Conservation (phyloP, 2,888 invertebrate genomes). For the Clivina fossor region DNA sequence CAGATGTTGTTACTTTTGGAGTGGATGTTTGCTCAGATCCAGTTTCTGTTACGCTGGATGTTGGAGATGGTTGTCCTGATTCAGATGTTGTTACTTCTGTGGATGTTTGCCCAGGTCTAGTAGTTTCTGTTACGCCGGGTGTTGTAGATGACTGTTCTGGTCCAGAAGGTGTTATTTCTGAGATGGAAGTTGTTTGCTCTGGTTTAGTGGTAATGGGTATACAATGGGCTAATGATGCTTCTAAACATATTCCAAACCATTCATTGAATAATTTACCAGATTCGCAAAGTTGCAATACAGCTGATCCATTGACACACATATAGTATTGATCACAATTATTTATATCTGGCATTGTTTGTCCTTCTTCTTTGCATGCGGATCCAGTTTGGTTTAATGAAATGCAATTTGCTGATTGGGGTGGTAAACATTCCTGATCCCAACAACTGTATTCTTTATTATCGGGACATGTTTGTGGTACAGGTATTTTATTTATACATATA, state of each 20-base stretch:
- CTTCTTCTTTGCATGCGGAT: background rate
- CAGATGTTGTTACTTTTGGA: too few species aligned
- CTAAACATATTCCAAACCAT: constrained; percentile 14
- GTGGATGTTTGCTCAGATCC: too few species aligned
- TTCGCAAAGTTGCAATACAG: constrained; percentile 1
- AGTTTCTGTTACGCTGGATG: too few species aligned
- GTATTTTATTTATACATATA: background rate
- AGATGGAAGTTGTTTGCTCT: too few species aligned
- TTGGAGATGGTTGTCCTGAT: too few species aligned
- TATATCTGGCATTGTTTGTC: constrained; percentile 1
- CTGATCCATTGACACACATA: constrained; percentile 16
- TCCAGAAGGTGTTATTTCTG: too few species aligned
- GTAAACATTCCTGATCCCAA: constrained; percentile 25
- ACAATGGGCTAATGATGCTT: constrained; percentile 4
- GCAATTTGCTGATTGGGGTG: constrained; percentile 2
- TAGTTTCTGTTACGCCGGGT: too few species aligned
- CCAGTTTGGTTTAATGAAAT: constrained; percentile 9
- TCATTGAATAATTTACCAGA: constrained; percentile 1
- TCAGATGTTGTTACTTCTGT: too few species aligned
- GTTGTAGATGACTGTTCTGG: too few species aligned
- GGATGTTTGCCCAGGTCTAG: too few species aligned
- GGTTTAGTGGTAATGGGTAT: background rate
- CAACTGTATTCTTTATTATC: constrained; percentile 7
- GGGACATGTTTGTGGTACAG: background rate
- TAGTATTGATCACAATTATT: constrained; percentile 14